Base-by-base conservation (phyloP, 30 jellyfish, hydroid and myxozoan species). In the Mastigias papua region DNA sequence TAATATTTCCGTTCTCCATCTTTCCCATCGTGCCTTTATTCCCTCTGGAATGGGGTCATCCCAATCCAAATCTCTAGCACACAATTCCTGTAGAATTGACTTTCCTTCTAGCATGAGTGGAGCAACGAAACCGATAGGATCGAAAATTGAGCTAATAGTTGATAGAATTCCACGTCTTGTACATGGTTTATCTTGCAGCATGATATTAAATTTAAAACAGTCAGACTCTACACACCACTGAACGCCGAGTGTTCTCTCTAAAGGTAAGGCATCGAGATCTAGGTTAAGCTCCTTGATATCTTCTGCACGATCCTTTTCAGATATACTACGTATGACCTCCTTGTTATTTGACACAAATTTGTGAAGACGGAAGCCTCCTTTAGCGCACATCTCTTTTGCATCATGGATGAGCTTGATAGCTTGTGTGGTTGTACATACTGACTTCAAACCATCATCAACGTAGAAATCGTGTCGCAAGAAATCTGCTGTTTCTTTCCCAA, bases 171-270 rank as follows among this genome's bases (percentile, higher is more conserved):
- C 54, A 42, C 54, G 54, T 42, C 54, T 42, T 42, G 54, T 42
- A 42, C 54, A 42, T 42, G 54, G 54, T 15, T 42, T 42, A 15
- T 42, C 54, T 42, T 42, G 54, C 54, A 42, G 54, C 54, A 42
- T 42, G 54, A 79, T 79, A 16, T 67, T 78, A 34, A 13, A 78
- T 19, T 13, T 28, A 63, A 78, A 88, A 6, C 22, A 26, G 81
- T 88, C 96, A 27, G 30, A 16, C 33, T 88, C 82, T 7, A 37
- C 82, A 54, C 71, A 26, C 96, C 96, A 88, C n/a, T 77, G 81
- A 17, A 88, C 0, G 9, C 92, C 96, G 15, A 78, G 57, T 2
- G 96, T 80, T 64, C 96, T 9, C 48, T 72, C 95, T 3, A 48
- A 35, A 7, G 90, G 95, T 17, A 86, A 75, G 31, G 13, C 54